Conservation (phyloP, 2,113 vertebrate species). For the Macquaria ambigua region DNA sequence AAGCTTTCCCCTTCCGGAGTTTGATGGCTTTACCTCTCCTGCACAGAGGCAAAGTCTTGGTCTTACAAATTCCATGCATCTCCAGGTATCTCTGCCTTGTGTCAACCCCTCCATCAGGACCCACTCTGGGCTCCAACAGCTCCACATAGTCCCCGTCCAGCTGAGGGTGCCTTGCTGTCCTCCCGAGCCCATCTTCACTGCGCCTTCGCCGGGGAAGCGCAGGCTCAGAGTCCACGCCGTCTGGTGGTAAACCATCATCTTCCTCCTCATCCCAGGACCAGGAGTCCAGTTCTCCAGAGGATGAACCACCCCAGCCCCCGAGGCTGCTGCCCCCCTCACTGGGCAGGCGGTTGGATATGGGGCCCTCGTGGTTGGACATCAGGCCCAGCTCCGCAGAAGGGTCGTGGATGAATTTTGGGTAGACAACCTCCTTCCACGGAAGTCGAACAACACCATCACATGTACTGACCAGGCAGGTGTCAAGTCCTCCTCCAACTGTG, state of each 20-base stretch:
- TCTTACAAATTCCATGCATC: constrained; percentile 86
- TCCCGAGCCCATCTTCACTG: constrained; percentile 75
- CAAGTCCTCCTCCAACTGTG: constrained; percentile 84
- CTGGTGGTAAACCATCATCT: constrained; percentile 70
- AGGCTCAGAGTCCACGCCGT: constrained; percentile 60
- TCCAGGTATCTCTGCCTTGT: constrained; percentile 82
- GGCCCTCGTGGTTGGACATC: constrained; percentile 54
- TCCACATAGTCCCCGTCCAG: constrained; percentile 88
- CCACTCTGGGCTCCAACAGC: constrained; percentile 86
- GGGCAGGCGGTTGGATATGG: constrained; percentile 51
- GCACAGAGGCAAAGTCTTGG: constrained; percentile 88
- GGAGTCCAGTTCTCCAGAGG: constrained; percentile 83
- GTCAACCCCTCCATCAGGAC: constrained; percentile 84
- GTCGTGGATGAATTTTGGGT: constrained; percentile 90
- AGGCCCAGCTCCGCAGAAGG: constrained; percentile 71
- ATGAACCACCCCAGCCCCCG: constrained; percentile 80
- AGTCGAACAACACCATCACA: constrained; percentile 89
- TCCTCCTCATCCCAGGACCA: constrained; percentile 87
- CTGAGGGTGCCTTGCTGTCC: constrained; percentile 66
- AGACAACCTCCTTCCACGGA: constrained; percentile 92
- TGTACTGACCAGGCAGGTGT: constrained; percentile 90
- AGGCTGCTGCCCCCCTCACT: constrained; percentile 74
- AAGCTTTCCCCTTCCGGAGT: constrained; percentile 85
- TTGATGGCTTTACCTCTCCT: constrained; percentile 86
- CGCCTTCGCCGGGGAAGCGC: constrained; percentile 67